phyloP scores from a whole-genome alignment of 2,888 invertebrate genomes.

The Beris chalybata region DNA sequence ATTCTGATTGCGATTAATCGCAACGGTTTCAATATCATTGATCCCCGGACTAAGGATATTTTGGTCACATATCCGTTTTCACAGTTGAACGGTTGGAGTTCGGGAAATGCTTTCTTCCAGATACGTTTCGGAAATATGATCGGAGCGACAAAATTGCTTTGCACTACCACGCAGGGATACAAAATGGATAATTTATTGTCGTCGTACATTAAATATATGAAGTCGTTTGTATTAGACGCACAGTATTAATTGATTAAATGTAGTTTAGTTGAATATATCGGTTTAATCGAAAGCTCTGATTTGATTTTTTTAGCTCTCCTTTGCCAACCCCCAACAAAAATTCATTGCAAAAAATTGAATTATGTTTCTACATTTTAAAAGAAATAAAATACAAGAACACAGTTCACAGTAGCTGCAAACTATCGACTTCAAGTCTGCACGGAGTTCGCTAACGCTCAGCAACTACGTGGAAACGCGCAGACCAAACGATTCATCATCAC shows the following conservation, averaged over 20 bases:
- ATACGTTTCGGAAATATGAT: conserved; percentile 95
- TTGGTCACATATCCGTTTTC: conserved; percentile 83
- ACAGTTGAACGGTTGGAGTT: conserved; percentile 92
- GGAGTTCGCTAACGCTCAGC: too few species aligned
- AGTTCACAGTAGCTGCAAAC: too few species aligned
- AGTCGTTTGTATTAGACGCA: conserved; percentile 30
- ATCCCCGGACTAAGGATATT: conserved; percentile 84
- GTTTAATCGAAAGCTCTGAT: not conserved
- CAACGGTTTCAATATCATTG: conserved; percentile 86
- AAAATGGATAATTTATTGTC: conserved; percentile 96
- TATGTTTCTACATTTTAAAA: too few species aligned
- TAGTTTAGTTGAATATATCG: not conserved
- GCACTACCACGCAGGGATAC: conserved; percentile 90
- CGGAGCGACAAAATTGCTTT: conserved; percentile 82
- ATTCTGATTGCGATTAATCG: conserved; percentile 89
- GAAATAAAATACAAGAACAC: too few species aligned
- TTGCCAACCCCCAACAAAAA: too few species aligned
- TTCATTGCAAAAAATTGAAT: too few species aligned
- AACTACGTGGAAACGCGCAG: too few species aligned
- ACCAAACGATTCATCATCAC: too few species aligned
- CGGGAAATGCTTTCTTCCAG: conserved; percentile 93
- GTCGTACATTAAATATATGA: conserved; percentile 73
- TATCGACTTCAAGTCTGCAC: too few species aligned
- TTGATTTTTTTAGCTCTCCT: too few species aligned
- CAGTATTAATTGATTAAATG: conserved; percentile 5